A percentile compares a stretch with the other conserved stretches of the same genome.
These are phyloP conservation scores for Lasioglossum morio DNA, from an alignment of 2,888 invertebrate species.

Conservation along the genomic window DNA sequence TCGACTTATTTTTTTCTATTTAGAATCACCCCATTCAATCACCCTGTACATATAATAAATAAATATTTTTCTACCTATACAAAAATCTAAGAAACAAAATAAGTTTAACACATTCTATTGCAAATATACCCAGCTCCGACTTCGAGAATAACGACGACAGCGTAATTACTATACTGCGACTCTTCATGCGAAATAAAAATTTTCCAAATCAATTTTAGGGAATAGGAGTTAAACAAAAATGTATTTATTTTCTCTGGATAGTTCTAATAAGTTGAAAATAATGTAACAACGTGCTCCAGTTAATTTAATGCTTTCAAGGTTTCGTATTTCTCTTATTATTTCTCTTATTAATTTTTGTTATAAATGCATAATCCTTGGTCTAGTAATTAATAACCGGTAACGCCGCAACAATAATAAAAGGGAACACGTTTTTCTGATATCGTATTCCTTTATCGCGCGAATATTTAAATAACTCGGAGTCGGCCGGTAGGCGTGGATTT, in stretches of 20 bases:
- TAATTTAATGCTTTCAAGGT: neutral
- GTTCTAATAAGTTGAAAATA: neutral
- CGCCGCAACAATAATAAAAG: neutral
- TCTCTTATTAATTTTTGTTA: neutral
- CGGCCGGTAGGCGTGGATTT: slow-evolving; percentile 60
- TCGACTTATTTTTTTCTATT: neutral
- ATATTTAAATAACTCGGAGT: slow-evolving; percentile 59
- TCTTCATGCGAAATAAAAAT: neutral
- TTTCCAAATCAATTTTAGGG: neutral
- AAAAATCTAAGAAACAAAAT: neutral
- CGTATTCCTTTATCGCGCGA: slow-evolving; percentile 19
- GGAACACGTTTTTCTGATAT: neutral
- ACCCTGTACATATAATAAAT: neutral
- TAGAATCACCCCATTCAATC: neutral
- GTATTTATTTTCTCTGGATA: neutral
- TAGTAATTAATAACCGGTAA: neutral
- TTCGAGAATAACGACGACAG: neutral
- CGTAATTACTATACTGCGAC: neutral
- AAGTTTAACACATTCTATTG: neutral
- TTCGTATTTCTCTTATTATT: neutral
- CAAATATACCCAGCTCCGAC: neutral
- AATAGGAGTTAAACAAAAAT: neutral
- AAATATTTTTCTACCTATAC: neutral
- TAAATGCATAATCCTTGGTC: neutral
- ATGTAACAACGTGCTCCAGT: neutral